phyloP scores from a whole-genome alignment of 2,113 vertebrate species.

The Chaetops frenatus region DNA sequence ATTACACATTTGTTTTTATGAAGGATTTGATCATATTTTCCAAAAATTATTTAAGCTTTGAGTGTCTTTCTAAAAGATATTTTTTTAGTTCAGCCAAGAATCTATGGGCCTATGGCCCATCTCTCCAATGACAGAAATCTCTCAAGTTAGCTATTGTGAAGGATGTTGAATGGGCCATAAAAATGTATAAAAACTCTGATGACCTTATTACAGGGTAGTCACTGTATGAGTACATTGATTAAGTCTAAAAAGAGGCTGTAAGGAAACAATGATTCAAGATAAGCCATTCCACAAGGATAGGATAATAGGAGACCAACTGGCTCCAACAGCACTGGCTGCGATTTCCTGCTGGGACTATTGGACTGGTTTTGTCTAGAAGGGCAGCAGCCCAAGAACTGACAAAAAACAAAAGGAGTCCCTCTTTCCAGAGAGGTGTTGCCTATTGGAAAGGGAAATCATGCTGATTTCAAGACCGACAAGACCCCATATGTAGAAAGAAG shows the following conservation, averaged over 20 bases:
- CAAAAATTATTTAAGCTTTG: slow-evolving; percentile 32
- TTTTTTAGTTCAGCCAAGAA: slow-evolving; percentile 39
- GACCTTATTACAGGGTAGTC: background rate
- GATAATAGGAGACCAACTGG: slow-evolving; percentile 42
- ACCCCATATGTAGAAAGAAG: background rate
- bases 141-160: background rate
- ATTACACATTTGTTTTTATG: slow-evolving; percentile 31
- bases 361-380: slow-evolving; percentile 36
- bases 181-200: background rate
- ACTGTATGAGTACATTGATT: background rate
- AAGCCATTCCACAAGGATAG: slow-evolving; percentile 48
- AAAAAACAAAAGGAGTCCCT: slow-evolving; percentile 31
- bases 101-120: slow-evolving; percentile 2
- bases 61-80: slow-evolving; percentile 19
- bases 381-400: slow-evolving; percentile 42
- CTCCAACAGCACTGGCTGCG: background rate
- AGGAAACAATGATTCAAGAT: slow-evolving; percentile 57
- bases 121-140: slow-evolving; percentile 11
- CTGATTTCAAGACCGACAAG: background rate
- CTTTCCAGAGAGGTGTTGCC: background rate
- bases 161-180: background rate
- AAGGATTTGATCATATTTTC: slow-evolving; percentile 44
- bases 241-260: background rate
- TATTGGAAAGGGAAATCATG: background rate
- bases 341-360: slow-evolving; percentile 52